Percentiles rank a stretch among this genome's conserved stretches.
Evolutionary conservation across 2,888 invertebrate genomes (phyloP).

Genomic region (Chymomyza fuscimana): DNA sequence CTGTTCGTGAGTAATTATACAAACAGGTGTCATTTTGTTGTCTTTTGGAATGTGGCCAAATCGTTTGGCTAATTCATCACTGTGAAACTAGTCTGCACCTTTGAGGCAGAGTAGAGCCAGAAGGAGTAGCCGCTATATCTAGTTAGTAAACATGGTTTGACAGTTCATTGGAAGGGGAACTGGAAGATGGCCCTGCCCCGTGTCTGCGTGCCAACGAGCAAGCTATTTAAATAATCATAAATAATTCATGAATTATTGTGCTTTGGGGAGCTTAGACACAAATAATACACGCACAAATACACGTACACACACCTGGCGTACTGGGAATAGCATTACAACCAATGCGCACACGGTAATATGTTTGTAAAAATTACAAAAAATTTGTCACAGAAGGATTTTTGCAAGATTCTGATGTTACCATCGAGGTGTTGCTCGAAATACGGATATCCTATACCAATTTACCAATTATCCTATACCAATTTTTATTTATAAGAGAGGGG

Average conservation of each 20-base stretch:
- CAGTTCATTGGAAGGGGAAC: background rate
- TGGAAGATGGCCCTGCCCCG: background rate
- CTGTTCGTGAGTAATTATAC: background rate
- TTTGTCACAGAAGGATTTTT: no score
- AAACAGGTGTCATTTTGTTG: background rate
- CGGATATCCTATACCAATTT: no score
- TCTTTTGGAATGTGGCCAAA: background rate
- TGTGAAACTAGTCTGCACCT: background rate
- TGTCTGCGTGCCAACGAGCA: conserved; percentile 10
- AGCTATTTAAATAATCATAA: conserved; percentile 65
- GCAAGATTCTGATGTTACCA: no score
- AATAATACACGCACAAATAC: conserved; percentile 3
- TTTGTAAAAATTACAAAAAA: conserved; percentile 28
- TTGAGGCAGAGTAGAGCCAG: no score
- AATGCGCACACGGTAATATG: conserved; percentile 23
- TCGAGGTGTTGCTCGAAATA: no score
- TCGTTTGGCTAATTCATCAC: conserved; percentile 30
- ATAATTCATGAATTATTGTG: conserved; percentile 63
- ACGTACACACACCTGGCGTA: conserved; percentile 34
- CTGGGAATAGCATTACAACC: background rate
- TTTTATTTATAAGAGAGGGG: no score
- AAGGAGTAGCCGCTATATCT: no score
- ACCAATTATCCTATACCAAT: no score
- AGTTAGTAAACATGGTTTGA: background rate
- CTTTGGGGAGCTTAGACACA: conserved; percentile 36